These are phyloP conservation scores for Oscheius sp. DNA, from an alignment of 2,888 invertebrate species.

Conservation along the genomic window DNA sequence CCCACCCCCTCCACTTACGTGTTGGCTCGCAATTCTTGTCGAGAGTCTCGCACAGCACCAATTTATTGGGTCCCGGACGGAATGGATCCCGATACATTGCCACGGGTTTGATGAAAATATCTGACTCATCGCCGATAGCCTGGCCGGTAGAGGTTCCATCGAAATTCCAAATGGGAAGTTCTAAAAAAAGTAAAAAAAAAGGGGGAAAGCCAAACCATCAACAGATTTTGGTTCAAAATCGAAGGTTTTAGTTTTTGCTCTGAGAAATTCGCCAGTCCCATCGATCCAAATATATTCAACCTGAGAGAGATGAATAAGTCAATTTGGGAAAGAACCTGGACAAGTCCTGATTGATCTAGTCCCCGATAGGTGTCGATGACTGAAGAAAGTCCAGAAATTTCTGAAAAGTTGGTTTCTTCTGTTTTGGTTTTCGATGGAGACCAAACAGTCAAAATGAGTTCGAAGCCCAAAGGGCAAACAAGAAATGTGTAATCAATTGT, in stretches of 20 bases:
- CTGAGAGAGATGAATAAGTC: conserved; percentile 41
- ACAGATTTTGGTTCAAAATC: conserved; percentile 82
- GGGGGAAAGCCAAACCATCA: conserved; percentile 46
- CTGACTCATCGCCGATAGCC: conserved; percentile 74
- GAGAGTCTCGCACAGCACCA: conserved; percentile 60
- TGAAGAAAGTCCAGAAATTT: conserved; percentile 38
- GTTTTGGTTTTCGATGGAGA: too few species aligned
- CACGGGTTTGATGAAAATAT: conserved; percentile 85
- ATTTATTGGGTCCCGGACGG: conserved; percentile 67
- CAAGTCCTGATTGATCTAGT: conserved; percentile 49
- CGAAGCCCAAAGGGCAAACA: not conserved
- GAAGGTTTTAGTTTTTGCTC: conserved; percentile 87
- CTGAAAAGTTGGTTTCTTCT: too few species aligned
- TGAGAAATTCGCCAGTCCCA: conserved; percentile 85
- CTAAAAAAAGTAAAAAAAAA: conserved; percentile 50
- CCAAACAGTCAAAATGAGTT: not conserved
- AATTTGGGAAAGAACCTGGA: conserved; percentile 32
- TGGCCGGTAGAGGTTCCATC: conserved; percentile 72
- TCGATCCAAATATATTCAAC: conserved; percentile 94
- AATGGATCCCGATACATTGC: conserved; percentile 87
- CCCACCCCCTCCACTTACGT: conserved; percentile 40
- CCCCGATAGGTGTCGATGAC: conserved; percentile 36
- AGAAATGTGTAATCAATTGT: not conserved
- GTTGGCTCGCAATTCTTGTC: conserved; percentile 55
- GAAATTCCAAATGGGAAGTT: conserved; percentile 72